Evolutionary conservation across 2,888 invertebrate genomes (phyloP), one percentile per base, ranked within the genome.

Genomic region (Limenitis camilla): DNA sequence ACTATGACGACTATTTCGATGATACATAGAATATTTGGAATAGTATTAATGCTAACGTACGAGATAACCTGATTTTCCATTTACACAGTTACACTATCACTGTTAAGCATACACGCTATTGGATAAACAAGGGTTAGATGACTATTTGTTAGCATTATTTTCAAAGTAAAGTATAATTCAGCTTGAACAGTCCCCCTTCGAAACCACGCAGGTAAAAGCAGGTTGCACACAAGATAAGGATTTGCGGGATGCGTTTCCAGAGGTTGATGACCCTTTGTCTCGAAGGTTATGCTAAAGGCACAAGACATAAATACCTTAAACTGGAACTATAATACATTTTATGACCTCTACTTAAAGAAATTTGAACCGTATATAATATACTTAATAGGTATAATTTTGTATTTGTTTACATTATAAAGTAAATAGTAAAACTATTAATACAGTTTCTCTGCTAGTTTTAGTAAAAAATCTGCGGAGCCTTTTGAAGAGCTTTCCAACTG

Each of bases 241-340:
- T 84, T 80, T 76, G 78, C 78, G 72, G 78, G 79, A 78, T 78
- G 74, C 76, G 78, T 70, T 72, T 74, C 67, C 61, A 62, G 68
- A 64, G 85, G 75, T 82, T 79, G 75, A 70, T 68, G 77, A 79
- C 77, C 83, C 73, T 64, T 64, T 65, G 68, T 64, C 67, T 68
- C 71, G 70, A 72, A 72, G 72, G 77, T 74, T 78, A 77, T 78
- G 74, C 68, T 72, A 72, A 79, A 74, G 72, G 75, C 64, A 59
- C 57, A 60, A 69, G 69, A 74, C 46, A 46, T 33, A 49, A 36
- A 36, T 27, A 39, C 42, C 45, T 43, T 27, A 45, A 39, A 28
- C 40, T 44, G 8, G 10, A 27, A 28, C 29, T 41, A 35, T 11
- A 9, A 33, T 36, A n/a, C n/a, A n/a, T n/a, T n/a, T n/a, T n/a